These are phyloP conservation scores for Trachymyrmex cornetzi DNA, from an alignment of 1,140 invertebrate species.

Conservation along the genomic window DNA sequence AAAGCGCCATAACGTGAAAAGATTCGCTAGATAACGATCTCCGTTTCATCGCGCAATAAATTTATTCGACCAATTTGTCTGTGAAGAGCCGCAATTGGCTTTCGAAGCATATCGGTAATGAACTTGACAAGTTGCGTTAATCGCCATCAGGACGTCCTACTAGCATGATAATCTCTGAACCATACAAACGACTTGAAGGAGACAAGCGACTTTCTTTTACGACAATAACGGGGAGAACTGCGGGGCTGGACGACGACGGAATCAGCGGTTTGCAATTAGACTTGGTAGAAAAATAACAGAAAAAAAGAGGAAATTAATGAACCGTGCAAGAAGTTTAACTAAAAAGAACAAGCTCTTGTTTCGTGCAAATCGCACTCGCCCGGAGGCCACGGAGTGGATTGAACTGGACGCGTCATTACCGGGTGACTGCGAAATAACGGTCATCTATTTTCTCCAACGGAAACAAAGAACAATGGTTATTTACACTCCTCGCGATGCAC, in stretches of 20 bases:
- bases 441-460: slow-evolving; percentile 1
- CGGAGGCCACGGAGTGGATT: not conserved
- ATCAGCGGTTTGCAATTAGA: not conserved
- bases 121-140: slow-evolving; percentile 9
- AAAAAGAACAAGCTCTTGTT: not conserved
- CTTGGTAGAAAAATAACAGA: no score
- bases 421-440: slow-evolving; percentile 26
- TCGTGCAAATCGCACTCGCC: not conserved
- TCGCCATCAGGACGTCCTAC: slow-evolving; percentile 39
- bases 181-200: not conserved
- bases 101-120: not conserved
- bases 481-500: not conserved
- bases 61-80: not conserved
- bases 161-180: slow-evolving; percentile 60
- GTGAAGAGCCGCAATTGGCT: not conserved
- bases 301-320: no score
- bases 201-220: slow-evolving; percentile 11
- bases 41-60: not conserved
- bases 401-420: slow-evolving; percentile 16
- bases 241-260: not conserved
- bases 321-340: no score
- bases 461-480: slow-evolving; percentile 8
- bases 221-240: not conserved
- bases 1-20: not conserved
- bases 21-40: not conserved